Evolutionary conservation across 64 coral and sea anemone genomes (phyloP), one percentile per base, ranked within the genome.

Genomic region (Stichodactyla mertensii): DNA sequence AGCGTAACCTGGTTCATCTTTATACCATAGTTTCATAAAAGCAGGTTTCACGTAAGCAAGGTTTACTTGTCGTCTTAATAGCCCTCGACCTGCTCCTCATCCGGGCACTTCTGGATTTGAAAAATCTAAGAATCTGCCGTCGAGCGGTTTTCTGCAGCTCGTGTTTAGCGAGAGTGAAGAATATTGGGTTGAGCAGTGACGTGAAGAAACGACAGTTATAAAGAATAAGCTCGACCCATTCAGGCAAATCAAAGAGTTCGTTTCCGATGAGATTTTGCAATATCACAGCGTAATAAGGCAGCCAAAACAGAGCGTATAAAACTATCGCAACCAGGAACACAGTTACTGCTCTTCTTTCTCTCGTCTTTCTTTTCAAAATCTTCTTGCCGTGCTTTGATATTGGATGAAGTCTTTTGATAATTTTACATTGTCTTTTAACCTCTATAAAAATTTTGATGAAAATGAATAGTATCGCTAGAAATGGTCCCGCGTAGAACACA

Each of bases 221-320:
- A 16, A 23, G 24, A 4, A 89, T 28, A 28, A 67, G 55, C 1
- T 56, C 31, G 4, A 55, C 14, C 80, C 27, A 54, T 23, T 71
- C 80, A 24, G 67, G 54, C 5, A 18, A 31, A 27, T 74, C 0
- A 57, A 20, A 74, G 16, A 74, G 24, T 26, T 57, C 61, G 24
- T 23, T 82, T 55, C n/a, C 45, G 8, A 61, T 80, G 0, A 13
- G 11, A 4, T 14, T 7, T 53, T 82, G 8, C 22, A 90, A 10
- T 27, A 77, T 70, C 0, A 90, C 61, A n/a, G 83, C 77, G n/a
- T 84, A 90, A 77, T 90, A 90, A 12, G 88, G 88, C 7, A 84
- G 31, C 88, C 88, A 90, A 53, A 70, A 90, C 6, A 61, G 51
- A 19, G 57, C 83, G 64, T 84, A 90, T 16, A 85, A 55, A 54